These are phyloP conservation scores for Misgurnus anguillicaudatus DNA, from an alignment of 2,113 vertebrate genomes.

Conservation along the genomic window DNA sequence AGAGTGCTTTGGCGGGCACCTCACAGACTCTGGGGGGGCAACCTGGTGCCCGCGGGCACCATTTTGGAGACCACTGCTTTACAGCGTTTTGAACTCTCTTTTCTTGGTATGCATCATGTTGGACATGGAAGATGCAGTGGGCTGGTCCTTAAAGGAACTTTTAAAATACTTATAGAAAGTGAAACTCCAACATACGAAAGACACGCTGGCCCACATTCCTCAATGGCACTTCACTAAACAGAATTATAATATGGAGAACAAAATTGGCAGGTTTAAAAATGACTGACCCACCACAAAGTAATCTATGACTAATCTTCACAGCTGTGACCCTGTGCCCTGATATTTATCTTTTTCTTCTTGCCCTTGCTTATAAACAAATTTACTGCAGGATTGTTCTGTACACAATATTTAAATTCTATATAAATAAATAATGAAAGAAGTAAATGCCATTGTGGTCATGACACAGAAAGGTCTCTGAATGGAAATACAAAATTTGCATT, in stretches of 20 bases:
- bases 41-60: too few relatives aligned
- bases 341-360: not conserved
- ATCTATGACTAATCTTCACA: not conserved
- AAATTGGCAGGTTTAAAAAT: not conserved
- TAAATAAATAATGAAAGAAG: not conserved
- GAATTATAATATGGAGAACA: not conserved
- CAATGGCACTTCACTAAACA: not conserved
- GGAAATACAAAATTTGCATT: constrained; percentile 53
- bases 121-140: too few relatives aligned
- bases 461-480: constrained; percentile 14
- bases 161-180: not conserved
- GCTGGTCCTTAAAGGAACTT: too few relatives aligned
- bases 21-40: too few relatives aligned
- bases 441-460: not conserved
- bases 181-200: not conserved
- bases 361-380: too few relatives aligned
- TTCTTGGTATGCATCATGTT: too few relatives aligned
- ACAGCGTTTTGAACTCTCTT: too few relatives aligned
- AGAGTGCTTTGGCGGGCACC: too few relatives aligned
- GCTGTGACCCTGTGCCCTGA: not conserved
- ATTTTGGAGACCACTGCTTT: too few relatives aligned
- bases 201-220: not conserved
- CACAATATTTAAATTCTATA: constrained; percentile 19
- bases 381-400: not conserved
- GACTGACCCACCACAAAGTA: not conserved